Evolutionary conservation across 2,797 vertebrate species (phyloP).

Genomic region (Xenopus petersii): DNA sequence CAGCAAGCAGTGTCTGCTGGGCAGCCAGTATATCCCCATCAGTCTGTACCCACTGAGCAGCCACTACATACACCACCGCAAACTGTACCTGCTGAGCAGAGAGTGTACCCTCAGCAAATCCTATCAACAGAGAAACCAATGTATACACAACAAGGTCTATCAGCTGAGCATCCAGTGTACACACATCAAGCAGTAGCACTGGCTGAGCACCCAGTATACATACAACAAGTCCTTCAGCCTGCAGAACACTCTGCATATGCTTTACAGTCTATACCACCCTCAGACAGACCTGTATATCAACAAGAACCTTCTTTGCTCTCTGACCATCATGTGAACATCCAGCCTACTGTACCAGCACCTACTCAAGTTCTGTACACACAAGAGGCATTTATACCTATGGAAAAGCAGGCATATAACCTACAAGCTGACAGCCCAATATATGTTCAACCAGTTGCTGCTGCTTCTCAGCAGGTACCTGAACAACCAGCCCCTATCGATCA

Average conservation of each 20-base stretch:
- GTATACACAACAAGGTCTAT: conserved; percentile 1
- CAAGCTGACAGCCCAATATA: conserved; percentile 21
- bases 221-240: conserved; percentile 4
- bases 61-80: background rate
- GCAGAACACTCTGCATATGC: conserved; percentile 22
- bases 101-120: background rate
- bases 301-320: conserved; percentile 26
- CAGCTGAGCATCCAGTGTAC: background rate
- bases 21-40: background rate
- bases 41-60: background rate
- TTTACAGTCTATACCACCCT: conserved; percentile 52
- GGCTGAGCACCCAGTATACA: background rate
- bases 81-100: background rate
- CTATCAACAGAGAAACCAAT: background rate
- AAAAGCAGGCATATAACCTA: conserved; percentile 26
- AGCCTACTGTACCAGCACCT: conserved; percentile 21
- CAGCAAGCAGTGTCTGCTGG: conserved; percentile 5
- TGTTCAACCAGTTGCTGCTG: background rate
- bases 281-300: conserved; percentile 13
- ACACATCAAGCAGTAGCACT: background rate
- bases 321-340: conserved; percentile 26
- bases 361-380: background rate
- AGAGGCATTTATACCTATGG: background rate
- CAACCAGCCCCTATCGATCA: conserved; percentile 5
- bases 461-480: background rate